A percentile compares a stretch with the other conserved stretches of the same genome.
These are phyloP conservation scores for Drosophila nikananu DNA, from an alignment of 1,140 invertebrate species.

Conservation along the genomic window DNA sequence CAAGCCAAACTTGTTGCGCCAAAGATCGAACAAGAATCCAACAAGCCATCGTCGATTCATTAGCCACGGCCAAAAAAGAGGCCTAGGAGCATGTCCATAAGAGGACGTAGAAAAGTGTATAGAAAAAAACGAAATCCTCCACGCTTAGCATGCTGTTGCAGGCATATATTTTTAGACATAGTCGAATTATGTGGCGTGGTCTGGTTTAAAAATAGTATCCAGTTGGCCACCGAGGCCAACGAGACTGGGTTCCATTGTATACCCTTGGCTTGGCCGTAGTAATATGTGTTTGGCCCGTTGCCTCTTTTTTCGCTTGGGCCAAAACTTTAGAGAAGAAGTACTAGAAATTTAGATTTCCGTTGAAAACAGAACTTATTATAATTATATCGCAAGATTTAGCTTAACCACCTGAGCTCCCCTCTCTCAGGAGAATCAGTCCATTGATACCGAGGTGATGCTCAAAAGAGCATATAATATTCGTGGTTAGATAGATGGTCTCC, in stretches of 20 bases:
- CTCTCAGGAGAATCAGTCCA: not conserved
- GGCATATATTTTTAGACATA: conserved; percentile 77
- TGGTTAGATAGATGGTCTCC: not conserved
- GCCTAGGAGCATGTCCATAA: conserved; percentile 29
- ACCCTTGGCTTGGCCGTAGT: conserved; percentile 43
- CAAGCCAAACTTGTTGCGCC: conserved; percentile 71
- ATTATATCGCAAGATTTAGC: no score
- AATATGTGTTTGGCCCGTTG: conserved; percentile 29
- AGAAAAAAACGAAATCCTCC: conserved; percentile 39
- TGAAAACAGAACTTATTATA: no score
- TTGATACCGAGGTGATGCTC: no score
- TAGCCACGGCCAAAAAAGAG: conserved; percentile 71
- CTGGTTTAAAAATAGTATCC: conserved; percentile 72
- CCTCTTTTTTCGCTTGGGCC: conserved; percentile 28
- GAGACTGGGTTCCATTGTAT: conserved; percentile 18
- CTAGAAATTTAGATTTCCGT: not conserved
- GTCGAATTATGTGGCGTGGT: conserved; percentile 56
- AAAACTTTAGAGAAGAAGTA: conserved; percentile 18
- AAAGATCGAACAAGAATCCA: conserved; percentile 47
- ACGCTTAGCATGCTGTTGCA: conserved; percentile 27
- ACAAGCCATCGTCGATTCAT: conserved; percentile 52
- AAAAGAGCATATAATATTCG: conserved; percentile 12
- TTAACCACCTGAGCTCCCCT: not conserved
- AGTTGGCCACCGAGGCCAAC: conserved; percentile 10
- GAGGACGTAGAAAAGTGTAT: conserved; percentile 64